Evolutionary conservation across 2,113 vertebrate species (phyloP).

Genomic region (Pseudorectes ferrugineus): DNA sequence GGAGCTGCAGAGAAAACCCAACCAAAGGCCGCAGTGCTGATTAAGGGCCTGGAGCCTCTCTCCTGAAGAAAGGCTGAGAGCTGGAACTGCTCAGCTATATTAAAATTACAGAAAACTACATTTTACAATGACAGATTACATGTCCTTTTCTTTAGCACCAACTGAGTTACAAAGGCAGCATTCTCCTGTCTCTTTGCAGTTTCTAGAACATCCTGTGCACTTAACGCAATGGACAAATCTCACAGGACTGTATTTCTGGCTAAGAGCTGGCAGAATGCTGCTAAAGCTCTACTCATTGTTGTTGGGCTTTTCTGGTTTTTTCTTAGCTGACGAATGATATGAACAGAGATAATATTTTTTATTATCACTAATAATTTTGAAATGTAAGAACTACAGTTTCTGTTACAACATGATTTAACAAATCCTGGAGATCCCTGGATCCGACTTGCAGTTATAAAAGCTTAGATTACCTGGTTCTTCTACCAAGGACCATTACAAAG

Average conservation of each 20-base stretch:
- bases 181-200: background rate
- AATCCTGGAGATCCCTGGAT: background rate
- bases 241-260: background rate
- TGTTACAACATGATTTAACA: background rate
- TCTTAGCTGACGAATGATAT: background rate
- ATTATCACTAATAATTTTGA: background rate
- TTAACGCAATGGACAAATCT: background rate
- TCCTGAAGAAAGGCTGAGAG: background rate
- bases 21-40: background rate
- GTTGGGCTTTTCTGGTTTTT: fast-evolving
- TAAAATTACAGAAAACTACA: background rate
- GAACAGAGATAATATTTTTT: background rate
- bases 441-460: background rate
- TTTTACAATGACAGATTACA: background rate
- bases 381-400: background rate
- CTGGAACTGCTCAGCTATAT: background rate
- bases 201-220: background rate
- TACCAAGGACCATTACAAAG: background rate
- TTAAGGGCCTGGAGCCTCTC: background rate
- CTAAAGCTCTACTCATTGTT: background rate
- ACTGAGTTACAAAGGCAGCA: background rate
- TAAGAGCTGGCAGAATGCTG: background rate
- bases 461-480: background rate
- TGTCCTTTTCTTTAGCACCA: background rate
- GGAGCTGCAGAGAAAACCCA: background rate